These are phyloP conservation scores for Peromyscus leucopus DNA, from an alignment of 2,113 vertebrate genomes.

Conservation along the genomic window DNA sequence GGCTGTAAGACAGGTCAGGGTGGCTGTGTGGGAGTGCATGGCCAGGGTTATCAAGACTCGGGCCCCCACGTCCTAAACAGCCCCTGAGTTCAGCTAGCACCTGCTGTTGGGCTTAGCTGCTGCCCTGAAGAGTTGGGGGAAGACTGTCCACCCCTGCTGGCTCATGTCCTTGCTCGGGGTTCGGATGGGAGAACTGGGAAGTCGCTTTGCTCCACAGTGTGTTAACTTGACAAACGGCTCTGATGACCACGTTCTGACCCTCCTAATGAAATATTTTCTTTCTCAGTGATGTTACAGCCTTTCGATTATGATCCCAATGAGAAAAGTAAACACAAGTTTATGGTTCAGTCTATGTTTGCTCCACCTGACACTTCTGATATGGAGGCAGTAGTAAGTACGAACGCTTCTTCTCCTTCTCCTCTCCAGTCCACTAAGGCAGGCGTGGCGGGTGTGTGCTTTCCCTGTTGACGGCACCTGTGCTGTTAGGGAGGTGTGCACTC, in stretches of 20 bases:
- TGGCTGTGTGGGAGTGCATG: fast-evolving
- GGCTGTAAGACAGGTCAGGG: neutral
- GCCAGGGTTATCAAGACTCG: neutral
- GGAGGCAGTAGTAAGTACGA: constrained; percentile 97
- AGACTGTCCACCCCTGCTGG: neutral
- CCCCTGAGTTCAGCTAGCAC: no score
- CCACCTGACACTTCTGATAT: constrained; percentile 98
- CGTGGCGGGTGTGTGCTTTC: constrained; percentile 67
- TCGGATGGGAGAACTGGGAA: neutral
- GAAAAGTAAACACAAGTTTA: constrained; percentile 99
- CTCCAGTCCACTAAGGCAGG: neutral
- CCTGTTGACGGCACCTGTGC: neutral
- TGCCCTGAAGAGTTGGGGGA: neutral
- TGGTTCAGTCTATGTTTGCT: constrained; percentile 99
- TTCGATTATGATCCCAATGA: constrained; percentile 99
- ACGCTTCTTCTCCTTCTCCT: constrained; percentile 59
- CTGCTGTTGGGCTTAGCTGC: neutral
- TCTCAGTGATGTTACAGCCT: constrained; percentile 99
- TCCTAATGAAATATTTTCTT: constrained; percentile 82
- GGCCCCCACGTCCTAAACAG: neutral
- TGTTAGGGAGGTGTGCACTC: neutral
- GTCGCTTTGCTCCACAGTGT: neutral
- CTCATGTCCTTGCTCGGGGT: neutral
- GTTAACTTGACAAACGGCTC: neutral
- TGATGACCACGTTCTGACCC: constrained; percentile 45